Conservation (phyloP, 2,797 vertebrate species). For the Enteromius paludinosus region DNA sequence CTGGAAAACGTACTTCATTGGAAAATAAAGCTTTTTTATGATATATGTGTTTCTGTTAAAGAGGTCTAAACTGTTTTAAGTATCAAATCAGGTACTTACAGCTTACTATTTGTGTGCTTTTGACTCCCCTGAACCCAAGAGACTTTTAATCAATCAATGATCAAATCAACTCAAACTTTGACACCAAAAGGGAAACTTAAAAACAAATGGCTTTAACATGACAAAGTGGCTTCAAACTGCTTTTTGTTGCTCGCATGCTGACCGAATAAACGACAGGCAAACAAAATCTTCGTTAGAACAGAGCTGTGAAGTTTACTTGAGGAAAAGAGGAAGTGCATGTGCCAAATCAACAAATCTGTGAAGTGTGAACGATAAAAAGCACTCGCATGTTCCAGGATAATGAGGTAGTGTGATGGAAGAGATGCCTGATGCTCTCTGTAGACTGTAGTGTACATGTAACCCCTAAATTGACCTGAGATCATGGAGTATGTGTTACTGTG, state of each 20-base stretch:
- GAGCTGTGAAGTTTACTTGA: slow-evolving; percentile 35
- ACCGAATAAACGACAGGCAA: neutral
- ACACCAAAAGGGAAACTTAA: neutral
- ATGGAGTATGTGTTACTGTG: neutral
- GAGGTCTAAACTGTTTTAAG: neutral
- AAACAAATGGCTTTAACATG: neutral
- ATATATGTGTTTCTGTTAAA: neutral
- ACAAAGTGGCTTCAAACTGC: neutral
- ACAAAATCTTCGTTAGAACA: slow-evolving; percentile 19
- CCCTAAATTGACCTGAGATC: neutral
- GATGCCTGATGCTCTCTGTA: neutral
- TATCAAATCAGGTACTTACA: neutral
- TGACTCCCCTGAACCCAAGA: neutral
- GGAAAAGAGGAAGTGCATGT: slow-evolving; percentile 27
- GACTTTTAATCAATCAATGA: slow-evolving; percentile 12
- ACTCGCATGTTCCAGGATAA: neutral
- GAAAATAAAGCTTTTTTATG: neutral
- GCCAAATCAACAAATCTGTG: neutral
- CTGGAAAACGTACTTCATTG: neutral
- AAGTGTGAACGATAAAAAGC: neutral
- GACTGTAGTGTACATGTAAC: neutral
- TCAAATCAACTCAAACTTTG: slow-evolving; percentile 7
- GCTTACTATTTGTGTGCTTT: neutral
- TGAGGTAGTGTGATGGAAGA: neutral
- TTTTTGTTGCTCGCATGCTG: neutral